Evolutionary conservation across 2,797 vertebrate genomes (phyloP).

Genomic region (Melanogrammus aeglefinus): DNA sequence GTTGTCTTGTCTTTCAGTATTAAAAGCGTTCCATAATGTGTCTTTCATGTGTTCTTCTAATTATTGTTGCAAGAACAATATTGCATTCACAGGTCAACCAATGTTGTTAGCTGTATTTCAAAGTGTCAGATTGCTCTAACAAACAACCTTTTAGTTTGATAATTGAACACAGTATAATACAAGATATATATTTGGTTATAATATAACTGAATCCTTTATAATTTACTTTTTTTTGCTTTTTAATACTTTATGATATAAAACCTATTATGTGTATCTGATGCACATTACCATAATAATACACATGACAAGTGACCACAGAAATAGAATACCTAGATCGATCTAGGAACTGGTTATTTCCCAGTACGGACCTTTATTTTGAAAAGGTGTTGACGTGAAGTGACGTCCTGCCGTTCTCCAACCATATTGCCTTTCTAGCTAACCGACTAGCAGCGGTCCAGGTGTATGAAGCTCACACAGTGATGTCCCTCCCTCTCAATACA

Average conservation of each 20-base stretch:
- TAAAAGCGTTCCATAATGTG: slow-evolving; percentile 47
- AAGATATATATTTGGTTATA: too few relatives aligned
- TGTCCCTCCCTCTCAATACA: slow-evolving; percentile 38
- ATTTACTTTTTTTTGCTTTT: background rate
- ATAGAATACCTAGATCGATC: too few relatives aligned
- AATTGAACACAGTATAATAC: too few relatives aligned
- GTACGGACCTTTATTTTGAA: slow-evolving; percentile 41
- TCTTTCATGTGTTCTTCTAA: slow-evolving; percentile 34
- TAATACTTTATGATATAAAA: background rate
- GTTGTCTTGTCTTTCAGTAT: slow-evolving; percentile 47
- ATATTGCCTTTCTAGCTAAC: slow-evolving; percentile 43
- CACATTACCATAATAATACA: too few relatives aligned
- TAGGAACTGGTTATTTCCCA: background rate
- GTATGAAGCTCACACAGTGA: slow-evolving; percentile 15
- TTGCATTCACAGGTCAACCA: background rate
- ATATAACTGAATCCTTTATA: background rate
- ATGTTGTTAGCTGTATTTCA: background rate
- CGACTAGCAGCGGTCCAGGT: slow-evolving; percentile 18
- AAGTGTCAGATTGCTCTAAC: background rate
- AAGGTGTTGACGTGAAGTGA: slow-evolving; percentile 44
- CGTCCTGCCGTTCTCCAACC: slow-evolving; percentile 36
- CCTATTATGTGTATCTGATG: background rate
- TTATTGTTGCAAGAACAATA: background rate
- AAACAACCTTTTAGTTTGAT: background rate
- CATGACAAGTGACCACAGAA: too few relatives aligned